Conservation (phyloP, 2,113 vertebrate genomes). For the Neolamprologus brichardi region DNA sequence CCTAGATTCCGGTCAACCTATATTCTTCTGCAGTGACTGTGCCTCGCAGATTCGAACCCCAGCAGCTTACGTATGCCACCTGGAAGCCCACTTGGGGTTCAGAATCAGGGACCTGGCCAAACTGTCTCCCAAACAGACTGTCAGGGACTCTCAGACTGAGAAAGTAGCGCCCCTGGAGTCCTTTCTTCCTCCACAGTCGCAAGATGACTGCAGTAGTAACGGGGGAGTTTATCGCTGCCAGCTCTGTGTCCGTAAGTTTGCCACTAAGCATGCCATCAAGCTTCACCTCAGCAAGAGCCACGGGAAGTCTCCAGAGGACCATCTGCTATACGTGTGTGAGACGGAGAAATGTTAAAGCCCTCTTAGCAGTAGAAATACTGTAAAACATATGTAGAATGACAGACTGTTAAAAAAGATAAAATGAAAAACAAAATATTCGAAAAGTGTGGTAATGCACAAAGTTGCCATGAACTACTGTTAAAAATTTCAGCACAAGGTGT, state of each 20-base stretch:
- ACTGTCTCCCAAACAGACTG: conserved; percentile 87
- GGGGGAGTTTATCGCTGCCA: conserved; percentile 83
- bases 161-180: conserved; percentile 74
- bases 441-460: conserved; percentile 67
- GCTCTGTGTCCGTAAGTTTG: conserved; percentile 93
- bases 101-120: conserved; percentile 93
- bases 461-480: conserved; percentile 84
- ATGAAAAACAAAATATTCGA: not conserved
- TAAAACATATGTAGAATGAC: conserved; percentile 22
- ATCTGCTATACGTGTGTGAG: conserved; percentile 89
- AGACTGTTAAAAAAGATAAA: conserved; percentile 2
- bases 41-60: conserved; percentile 96
- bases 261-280: conserved; percentile 95
- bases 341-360: conserved; percentile 84
- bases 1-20: conserved; percentile 92
- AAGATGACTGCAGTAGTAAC: conserved; percentile 82
- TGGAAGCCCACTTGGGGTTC: conserved; percentile 97
- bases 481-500: conserved; percentile 83
- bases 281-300: conserved; percentile 97
- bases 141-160: conserved; percentile 84
- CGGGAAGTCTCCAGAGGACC: conserved; percentile 93
- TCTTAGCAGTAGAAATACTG: conserved; percentile 30
- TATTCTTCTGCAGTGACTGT: conserved; percentile 98
- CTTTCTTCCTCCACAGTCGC: conserved; percentile 73
- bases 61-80: conserved; percentile 92